Percentiles rank a stretch among this genome's conserved stretches.
These are phyloP conservation scores for Furnarius figulus DNA, from an alignment of 2,113 vertebrate genomes.

Conservation along the genomic window DNA sequence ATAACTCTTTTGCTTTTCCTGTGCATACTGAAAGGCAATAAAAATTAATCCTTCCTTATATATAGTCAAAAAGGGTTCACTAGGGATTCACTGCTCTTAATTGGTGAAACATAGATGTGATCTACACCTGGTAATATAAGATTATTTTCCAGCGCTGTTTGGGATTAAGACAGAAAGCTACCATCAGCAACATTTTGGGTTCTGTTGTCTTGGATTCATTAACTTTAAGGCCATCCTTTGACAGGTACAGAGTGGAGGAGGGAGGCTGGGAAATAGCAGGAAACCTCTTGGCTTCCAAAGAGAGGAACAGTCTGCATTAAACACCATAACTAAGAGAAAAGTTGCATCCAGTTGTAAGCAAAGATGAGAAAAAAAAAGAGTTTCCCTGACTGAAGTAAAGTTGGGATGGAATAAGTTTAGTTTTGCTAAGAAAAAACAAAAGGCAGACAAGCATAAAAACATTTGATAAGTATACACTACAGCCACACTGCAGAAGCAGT, in stretches of 20 bases:
- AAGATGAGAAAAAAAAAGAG: not conserved
- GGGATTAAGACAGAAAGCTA: conserved; percentile 24
- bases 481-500: not conserved
- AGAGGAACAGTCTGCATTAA: not conserved
- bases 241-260: not conserved
- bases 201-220: conserved; percentile 22
- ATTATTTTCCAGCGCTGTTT: not conserved
- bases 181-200: not conserved
- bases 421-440: not conserved
- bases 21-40: not conserved
- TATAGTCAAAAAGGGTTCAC: not conserved
- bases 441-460: fast-evolving
- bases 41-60: not conserved
- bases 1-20: not conserved
- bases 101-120: not conserved
- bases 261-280: not conserved
- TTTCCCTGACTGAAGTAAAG: not conserved
- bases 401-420: not conserved
- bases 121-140: not conserved
- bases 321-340: not conserved
- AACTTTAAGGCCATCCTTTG: conserved; percentile 13
- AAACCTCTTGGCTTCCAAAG: not conserved
- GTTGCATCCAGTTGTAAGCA: not conserved
- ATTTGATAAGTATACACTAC: not conserved
- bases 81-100: not conserved